Conservation (phyloP, 2,113 vertebrate genomes). For the Pteruthius melanotis region DNA sequence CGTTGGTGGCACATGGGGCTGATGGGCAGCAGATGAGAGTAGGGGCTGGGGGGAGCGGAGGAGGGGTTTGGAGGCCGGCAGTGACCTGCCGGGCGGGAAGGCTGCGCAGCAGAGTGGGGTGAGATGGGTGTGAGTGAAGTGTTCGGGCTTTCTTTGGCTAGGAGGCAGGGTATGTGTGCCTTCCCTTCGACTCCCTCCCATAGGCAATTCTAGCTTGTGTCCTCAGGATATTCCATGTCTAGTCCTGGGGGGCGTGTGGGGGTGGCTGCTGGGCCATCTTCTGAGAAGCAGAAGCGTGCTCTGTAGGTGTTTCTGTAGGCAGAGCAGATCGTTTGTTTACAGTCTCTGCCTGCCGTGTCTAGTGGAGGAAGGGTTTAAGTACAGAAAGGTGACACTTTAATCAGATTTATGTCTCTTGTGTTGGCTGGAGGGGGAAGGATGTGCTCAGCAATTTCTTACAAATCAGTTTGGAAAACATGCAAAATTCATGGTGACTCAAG, state of each 20-base stretch:
- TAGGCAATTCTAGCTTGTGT: accelerated
- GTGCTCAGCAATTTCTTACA: neutral
- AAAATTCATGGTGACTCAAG: neutral
- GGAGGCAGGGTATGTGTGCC: neutral
- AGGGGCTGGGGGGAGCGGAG: neutral
- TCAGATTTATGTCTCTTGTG: neutral
- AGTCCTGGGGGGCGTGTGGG: neutral
- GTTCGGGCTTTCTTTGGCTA: neutral
- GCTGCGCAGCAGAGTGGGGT: accelerated
- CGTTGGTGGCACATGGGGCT: accelerated
- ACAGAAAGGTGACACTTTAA: neutral
- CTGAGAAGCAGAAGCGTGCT: neutral
- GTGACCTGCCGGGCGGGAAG: neutral
- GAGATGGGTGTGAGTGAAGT: neutral
- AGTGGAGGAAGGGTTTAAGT: neutral
- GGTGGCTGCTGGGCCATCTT: neutral
- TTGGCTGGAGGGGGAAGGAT: neutral
- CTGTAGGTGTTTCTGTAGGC: neutral
- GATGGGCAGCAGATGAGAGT: neutral
- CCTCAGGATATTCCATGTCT: neutral
- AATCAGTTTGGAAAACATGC: neutral
- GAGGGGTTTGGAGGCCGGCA: neutral
- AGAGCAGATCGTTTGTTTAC: neutral
- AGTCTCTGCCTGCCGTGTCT: neutral
- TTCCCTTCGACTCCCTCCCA: neutral